Percentiles rank a stretch among this genome's conserved stretches.
Conservation (phyloP, 2,113 vertebrate genomes). For the Semicossyphus pulcher region DNA sequence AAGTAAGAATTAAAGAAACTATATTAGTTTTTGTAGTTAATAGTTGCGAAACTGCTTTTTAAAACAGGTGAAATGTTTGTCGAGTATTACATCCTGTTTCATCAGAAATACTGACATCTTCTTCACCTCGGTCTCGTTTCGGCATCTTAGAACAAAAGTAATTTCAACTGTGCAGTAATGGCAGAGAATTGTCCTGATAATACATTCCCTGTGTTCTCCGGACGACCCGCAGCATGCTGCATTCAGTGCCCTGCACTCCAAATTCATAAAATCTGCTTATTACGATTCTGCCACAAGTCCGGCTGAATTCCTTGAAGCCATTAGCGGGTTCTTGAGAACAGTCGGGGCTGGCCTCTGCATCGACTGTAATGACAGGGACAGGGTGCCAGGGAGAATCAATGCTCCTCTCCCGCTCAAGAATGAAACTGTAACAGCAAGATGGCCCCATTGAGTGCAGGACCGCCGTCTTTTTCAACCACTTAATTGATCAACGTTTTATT, state of each 20-base stretch:
- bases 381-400: slow-evolving; percentile 77
- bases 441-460: slow-evolving; percentile 44
- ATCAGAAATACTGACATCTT: slow-evolving; percentile 60
- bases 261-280: slow-evolving; percentile 75
- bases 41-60: slow-evolving; percentile 19
- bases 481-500: slow-evolving; percentile 80
- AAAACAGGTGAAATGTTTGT: slow-evolving; percentile 47
- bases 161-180: slow-evolving; percentile 66
- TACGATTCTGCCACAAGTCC: slow-evolving; percentile 72
- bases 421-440: slow-evolving; percentile 70
- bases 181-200: slow-evolving; percentile 63
- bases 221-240: slow-evolving; percentile 51
- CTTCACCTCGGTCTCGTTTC: slow-evolving; percentile 52
- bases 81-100: slow-evolving; percentile 58
- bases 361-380: slow-evolving; percentile 73
- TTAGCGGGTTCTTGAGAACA: slow-evolving; percentile 72
- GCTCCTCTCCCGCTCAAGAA: slow-evolving; percentile 66
- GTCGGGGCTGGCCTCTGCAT: slow-evolving; percentile 71
- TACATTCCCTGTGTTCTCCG: slow-evolving; percentile 56
- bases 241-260: slow-evolving; percentile 29
- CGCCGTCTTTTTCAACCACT: slow-evolving; percentile 67
- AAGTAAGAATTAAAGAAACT: not conserved
- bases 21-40: slow-evolving; percentile 23
- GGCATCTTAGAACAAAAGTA: slow-evolving; percentile 51
- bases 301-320: slow-evolving; percentile 74